Evolutionary conservation across 2,888 invertebrate species (phyloP).

Genomic region (Abrostola triplasia): DNA sequence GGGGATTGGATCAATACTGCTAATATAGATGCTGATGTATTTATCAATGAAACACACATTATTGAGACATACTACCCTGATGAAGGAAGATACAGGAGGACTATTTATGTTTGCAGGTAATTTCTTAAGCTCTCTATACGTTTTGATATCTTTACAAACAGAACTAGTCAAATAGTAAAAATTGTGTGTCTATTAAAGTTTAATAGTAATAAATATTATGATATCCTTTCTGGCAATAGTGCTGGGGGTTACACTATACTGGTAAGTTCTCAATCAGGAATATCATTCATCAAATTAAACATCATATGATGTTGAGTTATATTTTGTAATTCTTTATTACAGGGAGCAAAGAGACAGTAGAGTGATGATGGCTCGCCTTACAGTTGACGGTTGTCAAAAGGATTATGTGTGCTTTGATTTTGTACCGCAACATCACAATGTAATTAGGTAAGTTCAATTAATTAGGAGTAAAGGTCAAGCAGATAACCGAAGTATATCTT

Average conservation of each 20-base stretch:
- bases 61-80: constrained; percentile 98
- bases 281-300: background rate
- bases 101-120: constrained; percentile 96
- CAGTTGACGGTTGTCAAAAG: constrained; percentile 98
- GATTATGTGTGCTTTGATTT: constrained; percentile 99
- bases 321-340: constrained; percentile 41
- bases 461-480: background rate
- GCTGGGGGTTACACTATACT: no score
- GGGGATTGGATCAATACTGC: constrained; percentile 99
- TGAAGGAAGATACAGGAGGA: constrained; percentile 94
- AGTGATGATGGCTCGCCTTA: constrained; percentile 98
- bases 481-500: background rate
- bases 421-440: constrained; percentile 97
- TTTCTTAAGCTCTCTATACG: background rate
- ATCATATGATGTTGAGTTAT: constrained; percentile 4
- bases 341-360: constrained; percentile 96
- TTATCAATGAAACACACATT: constrained; percentile 98
- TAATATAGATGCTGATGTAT: constrained; percentile 97
- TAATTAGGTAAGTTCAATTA: constrained; percentile 89
- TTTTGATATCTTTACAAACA: no score
- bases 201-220: no score
- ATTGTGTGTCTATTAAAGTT: no score
- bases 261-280: no score
- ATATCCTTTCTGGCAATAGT: no score
- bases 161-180: no score